Conservation (phyloP, 2,113 vertebrate species). For the Benitochromis conjunctus region DNA sequence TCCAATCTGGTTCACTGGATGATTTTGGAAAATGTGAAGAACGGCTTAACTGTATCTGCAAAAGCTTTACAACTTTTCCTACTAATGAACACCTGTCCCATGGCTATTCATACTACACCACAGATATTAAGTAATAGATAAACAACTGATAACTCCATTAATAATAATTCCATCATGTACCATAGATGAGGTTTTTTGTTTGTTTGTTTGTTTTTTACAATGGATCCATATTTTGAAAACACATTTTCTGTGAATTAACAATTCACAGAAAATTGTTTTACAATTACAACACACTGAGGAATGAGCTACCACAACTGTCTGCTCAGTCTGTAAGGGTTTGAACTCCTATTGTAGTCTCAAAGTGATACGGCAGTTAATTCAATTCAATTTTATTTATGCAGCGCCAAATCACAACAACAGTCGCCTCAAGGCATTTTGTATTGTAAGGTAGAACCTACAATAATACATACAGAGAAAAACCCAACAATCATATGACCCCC, state of each 20-base stretch:
- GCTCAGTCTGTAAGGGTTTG: background rate
- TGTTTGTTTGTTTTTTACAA: accelerated
- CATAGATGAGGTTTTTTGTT: too few relatives aligned
- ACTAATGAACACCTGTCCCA: background rate
- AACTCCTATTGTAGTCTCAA: background rate
- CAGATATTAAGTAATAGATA: background rate
- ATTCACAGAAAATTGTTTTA: too few relatives aligned
- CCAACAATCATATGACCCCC: too few relatives aligned
- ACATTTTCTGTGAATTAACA: background rate
- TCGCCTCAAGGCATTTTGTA: too few relatives aligned
- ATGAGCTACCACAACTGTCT: background rate
- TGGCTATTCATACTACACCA: background rate
- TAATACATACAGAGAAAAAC: too few relatives aligned
- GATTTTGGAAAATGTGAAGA: background rate
- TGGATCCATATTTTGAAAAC: background rate
- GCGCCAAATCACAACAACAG: too few relatives aligned
- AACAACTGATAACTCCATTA: background rate
- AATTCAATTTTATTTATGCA: too few relatives aligned
- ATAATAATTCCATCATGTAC: background rate
- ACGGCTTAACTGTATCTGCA: background rate
- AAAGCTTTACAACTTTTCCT: background rate
- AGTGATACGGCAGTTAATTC: background rate
- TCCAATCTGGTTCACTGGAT: background rate
- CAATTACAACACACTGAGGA: background rate
- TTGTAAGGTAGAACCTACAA: too few relatives aligned